Evolutionary conservation across 2,797 vertebrate species (phyloP), one percentile per base, ranked within the genome.

Genomic region (Heliangelus exortis): DNA sequence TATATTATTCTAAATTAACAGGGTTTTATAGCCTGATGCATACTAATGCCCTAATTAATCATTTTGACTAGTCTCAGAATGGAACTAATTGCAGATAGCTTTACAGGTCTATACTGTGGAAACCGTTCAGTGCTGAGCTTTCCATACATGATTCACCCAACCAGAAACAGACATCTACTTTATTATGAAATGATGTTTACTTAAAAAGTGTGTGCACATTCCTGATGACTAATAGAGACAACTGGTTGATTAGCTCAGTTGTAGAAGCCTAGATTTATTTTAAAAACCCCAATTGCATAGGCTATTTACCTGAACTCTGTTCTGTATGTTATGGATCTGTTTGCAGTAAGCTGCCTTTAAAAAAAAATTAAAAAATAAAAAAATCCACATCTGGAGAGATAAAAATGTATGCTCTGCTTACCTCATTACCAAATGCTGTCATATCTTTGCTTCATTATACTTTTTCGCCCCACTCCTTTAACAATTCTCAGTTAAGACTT

Each of bases 71-170:
- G 11, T 63, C 33, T 65, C 8, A 66, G 45, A 86, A 72, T 53
- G 8, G 13, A 71, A 88, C 83, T 73, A 66, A 45, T 73, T 66
- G 20, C 61, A 59, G 41, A 10, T 84, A 63, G 36, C 8, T 71
- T 57, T 33, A 81, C 10, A 58, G 4, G 4, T 33, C 39, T 76
- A 12, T 45, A 51, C 26, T 62, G 29, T 66, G 34, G 28, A 50
- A 23, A 47, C 29, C 41, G 15, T 54, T 92, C 34, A 77, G 43
- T 31, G 84, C 26, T 74, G 48, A 92, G 77, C 5, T 80, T 86
- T 47, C 0, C 0, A 50, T 50, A 58, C 3, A 11, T 58, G 61
- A 47, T 69, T 80, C 43, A 51, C 71, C 2, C 6, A 47, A 63
- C 9, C 15, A 84, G 57, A 84, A 92, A 77, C 4, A 81, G 26